Evolutionary conservation across 2,113 vertebrate genomes (phyloP).

Genomic region (Pelecanoides urinatrix): DNA sequence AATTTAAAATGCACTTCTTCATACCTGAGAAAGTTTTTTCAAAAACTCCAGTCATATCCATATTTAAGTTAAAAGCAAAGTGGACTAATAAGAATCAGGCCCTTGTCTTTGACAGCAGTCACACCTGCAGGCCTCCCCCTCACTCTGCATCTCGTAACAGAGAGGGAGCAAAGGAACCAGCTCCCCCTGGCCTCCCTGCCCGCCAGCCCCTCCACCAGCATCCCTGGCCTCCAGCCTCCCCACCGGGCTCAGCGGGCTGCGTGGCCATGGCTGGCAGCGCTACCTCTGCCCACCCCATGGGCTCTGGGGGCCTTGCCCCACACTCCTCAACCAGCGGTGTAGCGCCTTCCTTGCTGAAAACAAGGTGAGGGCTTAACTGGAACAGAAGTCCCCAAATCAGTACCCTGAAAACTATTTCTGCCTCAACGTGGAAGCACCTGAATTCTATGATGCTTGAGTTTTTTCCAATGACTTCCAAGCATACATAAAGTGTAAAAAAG

Average conservation of each 20-base stretch:
- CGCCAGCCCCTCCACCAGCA: background rate
- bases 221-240: background rate
- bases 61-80: background rate
- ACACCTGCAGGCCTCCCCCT: background rate
- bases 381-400: background rate
- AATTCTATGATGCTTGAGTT: background rate
- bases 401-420: background rate
- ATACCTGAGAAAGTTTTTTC: background rate
- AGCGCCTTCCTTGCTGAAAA: background rate
- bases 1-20: background rate
- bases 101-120: background rate
- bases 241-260: background rate
- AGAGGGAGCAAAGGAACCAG: background rate
- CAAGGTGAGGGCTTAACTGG: background rate
- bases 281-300: background rate
- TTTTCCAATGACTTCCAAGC: background rate
- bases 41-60: background rate
- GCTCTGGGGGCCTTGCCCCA: accelerated
- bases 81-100: background rate
- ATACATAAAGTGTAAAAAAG: background rate
- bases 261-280: background rate
- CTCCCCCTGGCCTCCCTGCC: background rate
- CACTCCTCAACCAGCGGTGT: background rate
- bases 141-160: background rate
- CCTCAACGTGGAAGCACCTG: background rate